phyloP scores from a whole-genome alignment of 2,113 vertebrate species.

The Actenoides lindsayi region DNA sequence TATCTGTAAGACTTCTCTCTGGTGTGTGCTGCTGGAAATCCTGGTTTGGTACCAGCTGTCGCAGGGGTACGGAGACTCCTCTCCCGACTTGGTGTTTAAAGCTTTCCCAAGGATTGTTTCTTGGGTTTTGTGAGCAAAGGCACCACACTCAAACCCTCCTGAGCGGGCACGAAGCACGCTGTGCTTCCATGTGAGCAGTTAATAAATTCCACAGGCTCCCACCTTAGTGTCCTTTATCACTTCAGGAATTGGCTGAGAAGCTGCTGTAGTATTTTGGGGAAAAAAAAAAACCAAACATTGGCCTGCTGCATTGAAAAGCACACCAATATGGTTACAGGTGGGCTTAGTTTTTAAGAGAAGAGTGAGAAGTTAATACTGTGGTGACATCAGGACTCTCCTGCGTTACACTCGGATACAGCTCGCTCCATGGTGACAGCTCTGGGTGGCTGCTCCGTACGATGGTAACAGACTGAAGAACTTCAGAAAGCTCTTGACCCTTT shows the following conservation, averaged over 20 bases:
- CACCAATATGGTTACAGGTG: fast-evolving
- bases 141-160: background rate
- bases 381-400: background rate
- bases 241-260: background rate
- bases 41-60: background rate
- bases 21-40: background rate
- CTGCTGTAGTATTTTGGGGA: background rate
- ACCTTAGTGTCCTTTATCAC: background rate
- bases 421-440: background rate
- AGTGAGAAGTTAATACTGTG: background rate
- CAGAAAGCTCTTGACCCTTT: background rate
- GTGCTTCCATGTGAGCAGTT: background rate
- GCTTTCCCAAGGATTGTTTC: background rate
- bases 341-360: background rate
- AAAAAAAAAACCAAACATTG: background rate
- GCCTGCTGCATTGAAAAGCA: background rate
- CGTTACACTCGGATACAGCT: background rate
- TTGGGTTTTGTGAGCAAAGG: background rate
- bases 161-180: background rate
- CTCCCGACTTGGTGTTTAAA: background rate
- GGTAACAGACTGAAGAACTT: background rate
- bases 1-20: background rate
- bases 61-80: background rate
- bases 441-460: background rate
- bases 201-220: background rate